Evolutionary conservation across 2,888 invertebrate genomes (phyloP), one percentile per base, ranked within the genome.

Genomic region (Philhelius pedissequus): DNA sequence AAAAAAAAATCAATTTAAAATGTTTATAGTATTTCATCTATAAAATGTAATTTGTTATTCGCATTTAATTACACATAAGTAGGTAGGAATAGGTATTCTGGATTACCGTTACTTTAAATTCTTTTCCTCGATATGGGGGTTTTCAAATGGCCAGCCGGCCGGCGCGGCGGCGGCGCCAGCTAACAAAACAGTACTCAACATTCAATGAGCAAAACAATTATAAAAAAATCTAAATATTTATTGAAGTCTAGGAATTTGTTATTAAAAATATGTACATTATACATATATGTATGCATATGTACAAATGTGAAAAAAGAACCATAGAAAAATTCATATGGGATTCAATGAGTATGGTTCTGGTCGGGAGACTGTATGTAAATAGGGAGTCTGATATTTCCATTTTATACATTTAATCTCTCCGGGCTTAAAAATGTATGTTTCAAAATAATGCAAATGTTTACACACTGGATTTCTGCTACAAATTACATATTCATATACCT

Each of bases 81-180:
- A 35, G 32, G 18, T 35, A 32, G 35, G n/a, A 56, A 6, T 35
- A 35, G 32, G 18, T 35, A 32, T 56, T n/a, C 35, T 60, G 43
- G 43, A 43, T 68, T 82, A n/a, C n/a, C n/a, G n/a, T n/a, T n/a
- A 52, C 66, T 71, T 76, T 66, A 56, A 66, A 45, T 50, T 60
- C 9, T 25, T 38, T 30, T 13, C 7, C 15, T 15, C 38, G n/a
- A 15, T 1, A n/a, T 8, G n/a, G 15, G 7, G 40, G n/a, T 38
- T 38, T 40, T 40, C 7, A n/a, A n/a, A n/a, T n/a, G n/a, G n/a
- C n/a, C n/a, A n/a, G n/a, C n/a, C n/a, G n/a, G n/a, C n/a, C n/a
- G n/a, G n/a, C n/a, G n/a, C n/a, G n/a, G n/a, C n/a, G n/a, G n/a
- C n/a, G 40, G 40, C 40, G 40, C 40, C 40, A 40, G 15, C 15